Conservation (phyloP, 2,113 vertebrate species). For the Ellobius talpinus region DNA sequence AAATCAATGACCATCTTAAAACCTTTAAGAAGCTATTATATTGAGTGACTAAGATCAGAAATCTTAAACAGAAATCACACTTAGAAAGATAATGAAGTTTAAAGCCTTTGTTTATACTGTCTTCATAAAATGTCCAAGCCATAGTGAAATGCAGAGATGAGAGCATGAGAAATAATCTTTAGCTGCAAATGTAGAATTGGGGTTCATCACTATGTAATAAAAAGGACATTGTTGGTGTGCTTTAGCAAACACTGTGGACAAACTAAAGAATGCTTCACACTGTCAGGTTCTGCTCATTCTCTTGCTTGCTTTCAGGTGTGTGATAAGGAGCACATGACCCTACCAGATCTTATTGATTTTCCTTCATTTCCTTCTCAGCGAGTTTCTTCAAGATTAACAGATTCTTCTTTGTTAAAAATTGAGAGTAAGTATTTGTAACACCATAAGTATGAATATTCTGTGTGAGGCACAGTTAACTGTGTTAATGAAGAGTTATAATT, state of each 20-base stretch:
- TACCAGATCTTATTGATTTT: conserved; percentile 80
- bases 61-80: conserved; percentile 33
- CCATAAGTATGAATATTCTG: conserved; percentile 26
- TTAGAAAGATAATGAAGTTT: conserved; percentile 23
- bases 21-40: conserved; percentile 21
- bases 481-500: conserved; percentile 14
- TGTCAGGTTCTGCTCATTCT: background rate
- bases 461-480: conserved; percentile 22
- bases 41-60: conserved; percentile 34
- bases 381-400: conserved; percentile 75
- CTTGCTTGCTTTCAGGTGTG: conserved; percentile 77
- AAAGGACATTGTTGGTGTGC: background rate
- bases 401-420: conserved; percentile 78
- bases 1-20: conserved; percentile 18
- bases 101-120: conserved; percentile 4
- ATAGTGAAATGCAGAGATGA: background rate
- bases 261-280: background rate
- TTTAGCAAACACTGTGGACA: conserved; percentile 2
- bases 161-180: background rate
- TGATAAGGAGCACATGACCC: conserved; percentile 45
- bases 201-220: background rate
- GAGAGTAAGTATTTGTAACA: conserved; percentile 87
- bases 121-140: background rate
- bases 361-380: conserved; percentile 77
- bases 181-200: background rate